phyloP scores from a whole-genome alignment of 2,113 vertebrate genomes.

The Thomomys bottae region DNA sequence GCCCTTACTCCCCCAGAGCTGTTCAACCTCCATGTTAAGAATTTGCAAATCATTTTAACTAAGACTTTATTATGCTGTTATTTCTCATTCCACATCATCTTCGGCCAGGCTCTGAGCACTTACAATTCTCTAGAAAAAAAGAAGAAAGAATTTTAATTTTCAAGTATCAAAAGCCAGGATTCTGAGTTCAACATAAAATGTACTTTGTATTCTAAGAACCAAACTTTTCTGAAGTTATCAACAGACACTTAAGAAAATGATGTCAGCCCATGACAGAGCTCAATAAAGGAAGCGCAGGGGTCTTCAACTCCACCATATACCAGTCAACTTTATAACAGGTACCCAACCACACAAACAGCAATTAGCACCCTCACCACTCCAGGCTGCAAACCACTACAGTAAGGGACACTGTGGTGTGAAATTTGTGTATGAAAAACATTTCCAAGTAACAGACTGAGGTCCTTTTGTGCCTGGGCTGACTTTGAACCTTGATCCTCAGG shows the following conservation, averaged over 20 bases:
- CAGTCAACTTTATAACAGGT: conserved; percentile 22
- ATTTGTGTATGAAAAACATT: conserved; percentile 6
- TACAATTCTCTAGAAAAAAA: conserved; percentile 90
- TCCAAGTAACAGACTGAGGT: neutral
- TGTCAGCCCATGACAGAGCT: neutral
- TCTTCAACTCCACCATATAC: neutral
- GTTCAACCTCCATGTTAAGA: conserved; percentile 85
- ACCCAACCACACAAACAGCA: neutral
- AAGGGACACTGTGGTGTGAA: neutral
- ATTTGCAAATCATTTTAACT: conserved; percentile 67
- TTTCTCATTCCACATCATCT: conserved; percentile 93
- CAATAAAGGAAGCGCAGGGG: neutral
- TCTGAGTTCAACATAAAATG: conserved; percentile 66
- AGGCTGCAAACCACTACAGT: neutral
- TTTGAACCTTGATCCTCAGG: too few relatives aligned
- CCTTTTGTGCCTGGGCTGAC: too few relatives aligned
- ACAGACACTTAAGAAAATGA: neutral
- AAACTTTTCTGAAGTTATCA: neutral
- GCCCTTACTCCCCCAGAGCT: conserved; percentile 80
- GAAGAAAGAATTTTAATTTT: conserved; percentile 67
- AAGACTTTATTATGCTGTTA: conserved; percentile 66
- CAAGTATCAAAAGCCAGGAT: conserved; percentile 65
- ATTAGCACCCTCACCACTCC: neutral
- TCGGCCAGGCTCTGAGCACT: conserved; percentile 91
- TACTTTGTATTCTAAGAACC: neutral